phyloP scores from a whole-genome alignment of 2,113 vertebrate genomes.

The Catharus minimus region DNA sequence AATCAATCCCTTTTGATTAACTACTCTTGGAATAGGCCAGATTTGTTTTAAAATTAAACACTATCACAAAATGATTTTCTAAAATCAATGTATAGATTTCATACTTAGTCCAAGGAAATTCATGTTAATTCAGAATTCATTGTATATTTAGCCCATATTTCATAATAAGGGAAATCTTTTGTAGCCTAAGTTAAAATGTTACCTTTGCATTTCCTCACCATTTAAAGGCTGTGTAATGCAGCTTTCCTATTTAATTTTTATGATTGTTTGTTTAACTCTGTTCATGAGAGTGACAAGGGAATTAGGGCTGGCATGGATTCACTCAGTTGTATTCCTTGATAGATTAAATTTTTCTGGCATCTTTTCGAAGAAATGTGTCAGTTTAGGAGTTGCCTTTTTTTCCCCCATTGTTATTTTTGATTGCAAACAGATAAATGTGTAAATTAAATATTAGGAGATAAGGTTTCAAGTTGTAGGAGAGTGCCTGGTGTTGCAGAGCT shows the following conservation, averaged over 20 bases:
- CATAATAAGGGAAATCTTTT: background rate
- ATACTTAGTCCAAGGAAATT: background rate
- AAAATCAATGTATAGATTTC: background rate
- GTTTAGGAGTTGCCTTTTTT: background rate
- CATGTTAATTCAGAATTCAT: background rate
- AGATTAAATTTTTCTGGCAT: background rate
- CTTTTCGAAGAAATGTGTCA: background rate
- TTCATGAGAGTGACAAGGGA: background rate
- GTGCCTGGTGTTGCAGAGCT: background rate
- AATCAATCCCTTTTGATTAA: constrained; percentile 41
- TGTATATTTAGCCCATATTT: background rate
- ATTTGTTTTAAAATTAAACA: constrained; percentile 22
- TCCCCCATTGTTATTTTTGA: background rate
- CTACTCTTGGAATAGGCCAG: background rate
- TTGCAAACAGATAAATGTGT: background rate
- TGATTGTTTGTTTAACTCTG: background rate
- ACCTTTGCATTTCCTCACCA: background rate
- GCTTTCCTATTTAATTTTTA: background rate
- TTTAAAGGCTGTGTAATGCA: background rate
- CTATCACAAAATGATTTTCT: background rate
- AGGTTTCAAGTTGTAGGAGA: background rate
- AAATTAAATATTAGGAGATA: background rate
- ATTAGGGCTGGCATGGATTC: background rate
- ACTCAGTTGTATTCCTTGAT: background rate
- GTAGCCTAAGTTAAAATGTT: background rate